Evolutionary conservation across 2,888 invertebrate genomes (phyloP), one percentile per base, ranked within the genome.

Genomic region (Thera obeliscata): DNA sequence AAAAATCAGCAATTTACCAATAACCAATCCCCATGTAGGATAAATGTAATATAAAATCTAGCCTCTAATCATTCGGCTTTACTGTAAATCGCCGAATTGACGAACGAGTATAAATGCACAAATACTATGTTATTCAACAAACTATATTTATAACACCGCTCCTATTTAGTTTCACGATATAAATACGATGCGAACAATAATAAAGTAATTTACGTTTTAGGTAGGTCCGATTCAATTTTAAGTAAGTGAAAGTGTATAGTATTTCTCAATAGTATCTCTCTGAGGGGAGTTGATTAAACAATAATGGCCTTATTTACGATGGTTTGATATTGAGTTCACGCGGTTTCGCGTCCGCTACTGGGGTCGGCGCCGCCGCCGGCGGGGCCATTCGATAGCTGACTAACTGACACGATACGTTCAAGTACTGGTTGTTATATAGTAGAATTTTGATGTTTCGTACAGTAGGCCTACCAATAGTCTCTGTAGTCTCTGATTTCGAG

Each of bases 201-300:
- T 91, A 88, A 58, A 81, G 74, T 78, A 81, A 60, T 84, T 85
- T 87, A 83, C 78, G 86, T 90, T 85, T 86, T 93, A 93, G 93
- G 88, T 93, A 93, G 92, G 91, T 84, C 87, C 83, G 86, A 91
- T 91, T 89, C 90, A 91, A 91, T 91, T 90, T 86, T 90, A 85
- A 82, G 76, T 93, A 93, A 93, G 93, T 87, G 85, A 90, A 91
- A 91, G 81, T 92, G 91, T 91, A 91, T 89, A 91, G 87, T 90
- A 87, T 86, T 83, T 85, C 85, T 84, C 85, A 87, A 87, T 88
- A 88, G 87, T 83, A 22, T 58, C 36, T 64, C 84, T 83, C 89
- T 87, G 87, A 85, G 80, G 79, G 79, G 79, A 76, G 76, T 81
- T 75, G 78, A 79, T 74, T 77, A 81, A 56, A 80, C 82, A 79